These are phyloP conservation scores for Aphaenogaster floridana DNA, from an alignment of 1,140 invertebrate species.

Conservation along the genomic window DNA sequence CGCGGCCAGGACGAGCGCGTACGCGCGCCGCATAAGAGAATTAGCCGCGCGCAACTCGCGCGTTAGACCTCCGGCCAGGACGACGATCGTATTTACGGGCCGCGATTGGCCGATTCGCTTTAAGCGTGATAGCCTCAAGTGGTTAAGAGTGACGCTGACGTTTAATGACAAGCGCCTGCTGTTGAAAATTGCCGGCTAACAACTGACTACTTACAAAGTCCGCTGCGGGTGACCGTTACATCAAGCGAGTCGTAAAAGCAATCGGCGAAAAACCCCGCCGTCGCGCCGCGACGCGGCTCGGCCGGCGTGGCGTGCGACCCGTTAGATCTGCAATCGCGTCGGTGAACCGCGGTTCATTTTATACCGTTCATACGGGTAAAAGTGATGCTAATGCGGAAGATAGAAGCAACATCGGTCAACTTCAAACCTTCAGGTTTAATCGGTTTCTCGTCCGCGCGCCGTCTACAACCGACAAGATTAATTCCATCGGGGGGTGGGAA, in stretches of 20 bases:
- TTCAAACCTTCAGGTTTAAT: constrained; percentile 11
- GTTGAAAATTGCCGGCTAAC: constrained; percentile 68
- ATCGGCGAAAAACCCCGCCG: constrained; percentile 54
- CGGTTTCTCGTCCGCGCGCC: constrained; percentile 13
- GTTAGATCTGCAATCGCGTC: constrained; percentile 51
- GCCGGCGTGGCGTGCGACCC: constrained; percentile 28
- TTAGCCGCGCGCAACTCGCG: constrained; percentile 52
- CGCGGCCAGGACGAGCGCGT: constrained; percentile 34
- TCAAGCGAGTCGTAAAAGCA: constrained; percentile 59
- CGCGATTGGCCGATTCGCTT: constrained; percentile 70
- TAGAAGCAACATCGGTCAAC: constrained; percentile 12
- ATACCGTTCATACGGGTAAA: constrained; percentile 32
- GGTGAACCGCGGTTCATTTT: constrained; percentile 18
- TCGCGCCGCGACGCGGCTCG: neutral
- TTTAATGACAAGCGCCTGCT: constrained; percentile 69
- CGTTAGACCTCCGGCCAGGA: constrained; percentile 53
- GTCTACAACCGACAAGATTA: neutral
- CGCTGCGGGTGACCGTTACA: constrained; percentile 64
- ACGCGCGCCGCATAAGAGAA: constrained; percentile 51
- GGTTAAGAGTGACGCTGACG: constrained; percentile 70
- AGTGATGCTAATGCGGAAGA: constrained; percentile 45
- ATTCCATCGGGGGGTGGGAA: neutral
- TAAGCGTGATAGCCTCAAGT: constrained; percentile 70
- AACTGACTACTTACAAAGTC: constrained; percentile 67
- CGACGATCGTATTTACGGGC: constrained; percentile 59